A percentile compares a stretch with the other conserved stretches of the same genome.
phyloP scores from a whole-genome alignment of 2,797 vertebrate species.

The Artibeus jamaicensis region DNA sequence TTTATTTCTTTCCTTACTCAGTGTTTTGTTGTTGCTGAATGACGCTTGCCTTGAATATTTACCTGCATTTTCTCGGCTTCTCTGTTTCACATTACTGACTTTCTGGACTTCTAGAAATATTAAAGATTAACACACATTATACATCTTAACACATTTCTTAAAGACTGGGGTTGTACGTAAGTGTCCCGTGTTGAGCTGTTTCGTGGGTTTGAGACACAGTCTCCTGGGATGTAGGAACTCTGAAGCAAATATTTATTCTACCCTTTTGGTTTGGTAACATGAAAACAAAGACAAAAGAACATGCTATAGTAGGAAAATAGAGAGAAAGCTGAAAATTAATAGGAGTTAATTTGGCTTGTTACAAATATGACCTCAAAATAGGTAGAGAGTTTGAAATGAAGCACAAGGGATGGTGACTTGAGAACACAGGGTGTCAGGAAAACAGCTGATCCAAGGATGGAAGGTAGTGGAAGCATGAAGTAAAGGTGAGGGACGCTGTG shows the following conservation, averaged over 20 bases:
- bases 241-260: not conserved
- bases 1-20: not conserved
- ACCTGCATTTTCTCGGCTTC: conserved; percentile 14
- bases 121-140: not conserved
- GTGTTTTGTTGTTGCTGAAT: not conserved
- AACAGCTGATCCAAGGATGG: not conserved
- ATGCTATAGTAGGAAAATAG: not conserved
- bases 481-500: not conserved
- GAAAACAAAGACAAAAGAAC: not conserved
- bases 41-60: not conserved
- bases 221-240: not conserved
- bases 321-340: not conserved
- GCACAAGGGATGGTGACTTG: not conserved
- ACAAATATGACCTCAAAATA: not conserved
- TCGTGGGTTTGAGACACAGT: not conserved
- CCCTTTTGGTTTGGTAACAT: not conserved
- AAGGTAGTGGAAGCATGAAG: not conserved
- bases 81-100: not conserved
- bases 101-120: conserved; percentile 29
- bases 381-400: not conserved
- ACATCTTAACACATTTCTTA: not conserved
- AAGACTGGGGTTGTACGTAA: not conserved
- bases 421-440: not conserved
- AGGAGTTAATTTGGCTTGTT: not conserved
- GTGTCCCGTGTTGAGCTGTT: not conserved